A percentile compares a stretch with the other conserved stretches of the same genome.
Evolutionary conservation across 2,888 invertebrate species (phyloP).

Genomic region (Palloptera scutellata): DNA sequence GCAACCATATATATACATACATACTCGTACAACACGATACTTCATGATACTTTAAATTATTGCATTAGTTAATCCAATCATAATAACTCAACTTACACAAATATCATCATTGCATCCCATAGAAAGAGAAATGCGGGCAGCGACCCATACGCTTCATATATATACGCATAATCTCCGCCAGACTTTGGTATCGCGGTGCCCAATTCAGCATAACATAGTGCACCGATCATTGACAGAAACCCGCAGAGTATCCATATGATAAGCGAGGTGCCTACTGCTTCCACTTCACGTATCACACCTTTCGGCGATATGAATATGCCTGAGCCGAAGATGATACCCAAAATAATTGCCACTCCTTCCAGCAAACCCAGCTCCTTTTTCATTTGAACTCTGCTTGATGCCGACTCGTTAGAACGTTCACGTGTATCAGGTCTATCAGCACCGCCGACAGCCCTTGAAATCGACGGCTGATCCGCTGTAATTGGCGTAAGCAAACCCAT

Average conservation of each 20-base stretch:
- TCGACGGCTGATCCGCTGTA: slow-evolving; percentile 27
- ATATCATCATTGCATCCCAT: slow-evolving; percentile 97
- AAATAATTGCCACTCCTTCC: slow-evolving; percentile 92
- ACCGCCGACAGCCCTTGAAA: slow-evolving; percentile 8
- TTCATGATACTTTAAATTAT: no score
- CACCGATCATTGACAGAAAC: slow-evolving; percentile 89
- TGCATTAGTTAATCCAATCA: neutral
- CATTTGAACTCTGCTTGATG: slow-evolving; percentile 71
- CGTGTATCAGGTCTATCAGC: slow-evolving; percentile 37
- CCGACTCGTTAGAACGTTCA: slow-evolving; percentile 49
- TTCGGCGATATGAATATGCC: slow-evolving; percentile 96
- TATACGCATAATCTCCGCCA: slow-evolving; percentile 97
- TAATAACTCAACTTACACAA: slow-evolving; percentile 77
- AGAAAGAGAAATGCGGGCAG: slow-evolving; percentile 93
- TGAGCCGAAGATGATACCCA: slow-evolving; percentile 94
- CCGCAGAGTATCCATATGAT: slow-evolving; percentile 90
- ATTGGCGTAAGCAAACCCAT: slow-evolving; percentile 61
- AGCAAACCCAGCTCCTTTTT: slow-evolving; percentile 88
- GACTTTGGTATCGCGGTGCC: slow-evolving; percentile 85
- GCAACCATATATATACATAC: neutral
- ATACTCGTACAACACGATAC: neutral
- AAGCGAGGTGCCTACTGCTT: slow-evolving; percentile 87
- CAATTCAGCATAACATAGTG: slow-evolving; percentile 95
- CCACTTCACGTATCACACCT: slow-evolving; percentile 89
- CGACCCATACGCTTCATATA: slow-evolving; percentile 89